Percentiles rank a stretch among this genome's conserved stretches.
Conservation (phyloP, 2,797 vertebrate species). For the Acrossocheilus wenchowensis region DNA sequence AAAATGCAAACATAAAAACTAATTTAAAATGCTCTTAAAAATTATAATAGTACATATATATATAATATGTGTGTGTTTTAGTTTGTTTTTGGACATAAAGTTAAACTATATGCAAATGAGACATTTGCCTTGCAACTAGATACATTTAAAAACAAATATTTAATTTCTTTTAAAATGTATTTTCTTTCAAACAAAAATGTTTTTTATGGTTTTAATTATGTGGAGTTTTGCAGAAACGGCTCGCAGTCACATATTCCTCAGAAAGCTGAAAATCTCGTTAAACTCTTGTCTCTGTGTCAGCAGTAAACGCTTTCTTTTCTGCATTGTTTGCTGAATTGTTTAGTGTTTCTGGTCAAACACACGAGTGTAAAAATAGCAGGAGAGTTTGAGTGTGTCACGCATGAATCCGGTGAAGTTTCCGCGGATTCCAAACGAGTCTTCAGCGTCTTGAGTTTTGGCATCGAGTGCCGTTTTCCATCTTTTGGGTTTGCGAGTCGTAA, state of each 20-base stretch:
- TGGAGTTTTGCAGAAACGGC: not conserved
- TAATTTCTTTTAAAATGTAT: not conserved
- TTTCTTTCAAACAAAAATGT: not conserved
- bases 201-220: not conserved
- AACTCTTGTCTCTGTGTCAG: not conserved
- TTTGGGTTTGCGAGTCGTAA: not conserved
- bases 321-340: not conserved
- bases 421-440: not conserved
- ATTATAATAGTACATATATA: too few species aligned
- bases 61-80: too few species aligned
- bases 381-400: not conserved
- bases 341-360: not conserved
- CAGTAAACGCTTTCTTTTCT: not conserved
- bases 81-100: not conserved
- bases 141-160: not conserved
- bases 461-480: not conserved
- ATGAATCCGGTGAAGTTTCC: not conserved
- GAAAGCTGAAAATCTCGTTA: not conserved
- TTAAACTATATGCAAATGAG: not conserved
- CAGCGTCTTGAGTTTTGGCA: not conserved
- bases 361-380: not conserved
- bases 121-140: not conserved
- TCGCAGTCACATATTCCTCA: not conserved
- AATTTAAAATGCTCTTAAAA: too few species aligned
- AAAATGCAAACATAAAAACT: too few species aligned